Percentiles rank a stretch among this genome's conserved stretches.
These are phyloP conservation scores for Rissa tridactyla DNA, from an alignment of 2,113 vertebrate species.

Conservation along the genomic window DNA sequence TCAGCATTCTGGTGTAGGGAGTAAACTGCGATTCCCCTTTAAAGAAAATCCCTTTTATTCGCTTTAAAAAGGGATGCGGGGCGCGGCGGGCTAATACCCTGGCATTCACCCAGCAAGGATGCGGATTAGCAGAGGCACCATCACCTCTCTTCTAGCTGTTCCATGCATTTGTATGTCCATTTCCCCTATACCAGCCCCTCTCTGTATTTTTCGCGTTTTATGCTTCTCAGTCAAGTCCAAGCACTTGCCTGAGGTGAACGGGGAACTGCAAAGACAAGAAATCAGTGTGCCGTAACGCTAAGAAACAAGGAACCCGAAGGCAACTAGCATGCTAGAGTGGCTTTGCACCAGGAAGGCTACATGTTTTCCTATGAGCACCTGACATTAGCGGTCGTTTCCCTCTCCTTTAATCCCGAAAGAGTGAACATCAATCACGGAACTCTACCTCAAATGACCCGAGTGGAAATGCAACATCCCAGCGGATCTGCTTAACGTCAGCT, in stretches of 20 bases:
- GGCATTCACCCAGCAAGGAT: not conserved
- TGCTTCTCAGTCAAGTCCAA: not conserved
- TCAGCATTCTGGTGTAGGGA: not conserved
- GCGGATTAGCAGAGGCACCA: not conserved
- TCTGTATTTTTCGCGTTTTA: not conserved
- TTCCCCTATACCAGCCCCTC: not conserved
- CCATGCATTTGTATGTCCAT: not conserved
- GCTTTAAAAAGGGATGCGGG: not conserved
- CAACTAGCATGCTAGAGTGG: not conserved
- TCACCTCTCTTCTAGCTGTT: not conserved
- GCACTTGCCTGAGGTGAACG: not conserved
- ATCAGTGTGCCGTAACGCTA: not conserved
- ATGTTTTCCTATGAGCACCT: not conserved
- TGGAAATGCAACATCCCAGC: slow-evolving; percentile 18
- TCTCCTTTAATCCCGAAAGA: slow-evolving; percentile 37
- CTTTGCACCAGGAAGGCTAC: slow-evolving; percentile 28
- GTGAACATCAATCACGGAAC: not conserved
- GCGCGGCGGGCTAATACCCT: not conserved
- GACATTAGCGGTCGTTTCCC: slow-evolving; percentile 14
- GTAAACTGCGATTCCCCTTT: not conserved
- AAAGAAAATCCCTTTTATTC: not conserved
- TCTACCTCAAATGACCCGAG: slow-evolving; percentile 26
- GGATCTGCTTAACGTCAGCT: slow-evolving; percentile 38
- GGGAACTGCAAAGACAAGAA: not conserved
- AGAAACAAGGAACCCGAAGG: not conserved